These are phyloP conservation scores for Pampus argenteus DNA, from an alignment of 2,797 vertebrate genomes.

Conservation along the genomic window DNA sequence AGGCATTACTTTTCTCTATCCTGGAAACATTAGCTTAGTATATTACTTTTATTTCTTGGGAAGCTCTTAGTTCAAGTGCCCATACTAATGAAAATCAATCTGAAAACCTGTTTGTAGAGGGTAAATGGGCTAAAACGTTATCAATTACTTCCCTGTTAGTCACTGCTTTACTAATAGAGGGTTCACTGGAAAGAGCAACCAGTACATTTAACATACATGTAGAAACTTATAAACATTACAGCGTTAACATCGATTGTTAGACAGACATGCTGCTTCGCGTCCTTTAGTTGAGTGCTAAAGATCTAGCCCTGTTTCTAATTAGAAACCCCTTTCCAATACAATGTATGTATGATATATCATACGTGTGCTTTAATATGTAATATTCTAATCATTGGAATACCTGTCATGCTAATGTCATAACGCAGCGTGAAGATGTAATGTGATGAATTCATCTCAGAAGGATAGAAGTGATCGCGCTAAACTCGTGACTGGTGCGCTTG, in stretches of 20 bases:
- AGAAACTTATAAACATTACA: background rate
- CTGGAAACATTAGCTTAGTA: no score
- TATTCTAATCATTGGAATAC: background rate
- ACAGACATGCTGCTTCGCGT: no score
- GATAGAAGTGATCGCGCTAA: slow-evolving; percentile 10
- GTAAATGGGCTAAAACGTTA: background rate
- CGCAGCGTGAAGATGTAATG: background rate
- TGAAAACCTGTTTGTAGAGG: background rate
- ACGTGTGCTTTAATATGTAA: background rate
- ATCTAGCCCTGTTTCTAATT: background rate
- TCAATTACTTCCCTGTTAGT: background rate
- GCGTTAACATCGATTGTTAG: no score
- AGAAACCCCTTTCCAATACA: background rate
- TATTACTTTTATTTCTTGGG: background rate
- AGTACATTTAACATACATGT: background rate
- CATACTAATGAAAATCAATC: background rate
- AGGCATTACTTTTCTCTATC: background rate
- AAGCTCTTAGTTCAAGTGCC: background rate
- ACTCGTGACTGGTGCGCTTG: background rate
- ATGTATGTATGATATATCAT: background rate
- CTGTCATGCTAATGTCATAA: background rate
- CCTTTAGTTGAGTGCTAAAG: background rate
- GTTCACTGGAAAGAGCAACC: background rate
- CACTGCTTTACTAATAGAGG: background rate
- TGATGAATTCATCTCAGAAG: slow-evolving; percentile 8